These are phyloP conservation scores for Drosophila suzukii DNA, from an alignment of 1,140 invertebrate species.

Conservation along the genomic window DNA sequence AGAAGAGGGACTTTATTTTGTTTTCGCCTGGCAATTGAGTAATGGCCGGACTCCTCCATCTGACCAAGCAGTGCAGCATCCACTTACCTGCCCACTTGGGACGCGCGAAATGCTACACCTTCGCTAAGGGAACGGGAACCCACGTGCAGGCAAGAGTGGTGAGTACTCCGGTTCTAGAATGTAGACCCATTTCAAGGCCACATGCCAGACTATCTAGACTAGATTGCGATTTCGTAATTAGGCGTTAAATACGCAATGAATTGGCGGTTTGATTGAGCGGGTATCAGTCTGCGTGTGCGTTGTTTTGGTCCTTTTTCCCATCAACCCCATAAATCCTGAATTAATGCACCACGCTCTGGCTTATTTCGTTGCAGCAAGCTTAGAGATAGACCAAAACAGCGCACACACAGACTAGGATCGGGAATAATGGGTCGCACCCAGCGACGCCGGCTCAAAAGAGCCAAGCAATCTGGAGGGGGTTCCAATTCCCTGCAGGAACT, in stretches of 20 bases:
- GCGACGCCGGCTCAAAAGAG: conserved; percentile 40
- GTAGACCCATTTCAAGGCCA: conserved; percentile 60
- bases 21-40: conserved; percentile 50
- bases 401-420: conserved; percentile 51
- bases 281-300: conserved; percentile 67
- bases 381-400: conserved; percentile 67
- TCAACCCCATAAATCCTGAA: conserved; percentile 10
- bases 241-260: conserved; percentile 27
- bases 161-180: conserved; percentile 32
- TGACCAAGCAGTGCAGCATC: conserved; percentile 70
- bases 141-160: conserved; percentile 60
- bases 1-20: conserved; percentile 56
- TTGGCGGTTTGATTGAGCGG: conserved; percentile 31
- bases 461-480: neutral
- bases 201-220: conserved; percentile 39
- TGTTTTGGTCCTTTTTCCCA: conserved; percentile 64
- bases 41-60: conserved; percentile 70
- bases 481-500: conserved; percentile 41
- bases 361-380: conserved; percentile 80
- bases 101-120: conserved; percentile 39
- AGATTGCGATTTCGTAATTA: conserved; percentile 74
- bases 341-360: conserved; percentile 56
- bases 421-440: conserved; percentile 72
- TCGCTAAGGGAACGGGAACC: conserved; percentile 14
- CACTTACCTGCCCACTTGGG: conserved; percentile 47